Evolutionary conservation across 1,140 invertebrate species (phyloP), one percentile per base, ranked within the genome.

Genomic region (Eupeodes corollae): DNA sequence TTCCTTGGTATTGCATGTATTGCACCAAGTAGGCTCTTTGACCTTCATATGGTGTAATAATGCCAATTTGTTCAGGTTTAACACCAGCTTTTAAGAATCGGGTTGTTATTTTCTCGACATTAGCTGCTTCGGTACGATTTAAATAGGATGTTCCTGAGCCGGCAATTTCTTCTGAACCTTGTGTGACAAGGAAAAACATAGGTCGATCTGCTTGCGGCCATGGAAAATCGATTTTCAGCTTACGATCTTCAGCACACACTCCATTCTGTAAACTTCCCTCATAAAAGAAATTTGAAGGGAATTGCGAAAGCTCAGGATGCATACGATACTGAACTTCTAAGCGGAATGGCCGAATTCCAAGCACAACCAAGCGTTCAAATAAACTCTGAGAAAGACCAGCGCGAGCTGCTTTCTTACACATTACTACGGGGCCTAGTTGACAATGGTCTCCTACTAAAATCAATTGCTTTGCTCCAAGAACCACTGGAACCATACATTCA

Each of bases 231-330:
- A 98, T 82, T 58, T 91, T 91, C 19, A 83, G 73, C 48, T 97
- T 74, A 5, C 96, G 73, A 59, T 99, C 95, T 65, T 91, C 93
- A 12, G 93, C 88, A 57, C 92, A 94, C 2, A 99, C 95, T 2
- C 96, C 96, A 71, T 99, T 99, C 68, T 99, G 96, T 19, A 99
- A 74, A 2, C 90, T 95, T 0, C 96, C 97, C 68, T 99, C 97
- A 67, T 99, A 99, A 67, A 99, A 99, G 70, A 99, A 98, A 68
- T 99, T 98, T 0, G 94, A 98, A 0, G 97, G 96, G 66, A 99
- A 99, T 38, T 91, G 79, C 0, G 91, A 95, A 0, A 99, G 73
- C 59, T 95, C 91, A 0, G 97, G 97, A 63, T 95, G 91, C 97
- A 99, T 99, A 46, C 97, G 81, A 67, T 99, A 99, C 66, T 99